Conservation (phyloP, 1,140 invertebrate species). For the Drosophila serrata region DNA sequence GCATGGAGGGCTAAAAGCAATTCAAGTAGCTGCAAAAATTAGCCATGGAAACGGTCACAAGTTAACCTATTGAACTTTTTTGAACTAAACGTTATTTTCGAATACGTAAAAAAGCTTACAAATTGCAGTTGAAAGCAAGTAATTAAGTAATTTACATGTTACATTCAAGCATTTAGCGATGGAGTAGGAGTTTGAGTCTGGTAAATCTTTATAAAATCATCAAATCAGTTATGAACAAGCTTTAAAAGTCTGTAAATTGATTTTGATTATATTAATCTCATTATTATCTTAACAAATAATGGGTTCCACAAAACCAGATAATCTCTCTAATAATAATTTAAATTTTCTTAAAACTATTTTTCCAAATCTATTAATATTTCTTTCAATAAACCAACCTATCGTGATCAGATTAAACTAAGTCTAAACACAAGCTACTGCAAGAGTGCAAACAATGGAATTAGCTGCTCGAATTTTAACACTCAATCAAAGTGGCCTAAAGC, state of each 20-base stretch:
- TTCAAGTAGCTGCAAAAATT: slow-evolving; percentile 33
- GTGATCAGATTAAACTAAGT: slow-evolving; percentile 9
- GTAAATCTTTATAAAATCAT: no score
- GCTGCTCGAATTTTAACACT: slow-evolving; percentile 54
- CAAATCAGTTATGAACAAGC: no score
- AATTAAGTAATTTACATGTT: neutral
- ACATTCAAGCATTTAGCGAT: no score
- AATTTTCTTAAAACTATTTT: neutral
- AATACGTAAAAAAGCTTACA: slow-evolving; percentile 5
- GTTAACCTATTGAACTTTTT: slow-evolving; percentile 31
- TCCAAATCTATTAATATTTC: slow-evolving; percentile 1
- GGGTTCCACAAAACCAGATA: neutral
- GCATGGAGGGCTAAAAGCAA: slow-evolving; percentile 44
- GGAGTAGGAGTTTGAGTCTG: no score
- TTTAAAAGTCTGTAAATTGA: neutral
- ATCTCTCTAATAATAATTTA: neutral
- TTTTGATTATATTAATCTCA: neutral
- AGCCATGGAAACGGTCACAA: slow-evolving; percentile 4
- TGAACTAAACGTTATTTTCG: neutral
- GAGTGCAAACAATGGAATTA: slow-evolving; percentile 34
- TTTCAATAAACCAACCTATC: slow-evolving; percentile 22
- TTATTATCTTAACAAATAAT: slow-evolving; percentile 7
- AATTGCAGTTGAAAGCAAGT: no score
- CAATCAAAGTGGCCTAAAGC: slow-evolving; percentile 40
- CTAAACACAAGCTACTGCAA: slow-evolving; percentile 6